phyloP scores from a whole-genome alignment of 2,888 invertebrate species.

The Drepanosiphum platanoidis region DNA sequence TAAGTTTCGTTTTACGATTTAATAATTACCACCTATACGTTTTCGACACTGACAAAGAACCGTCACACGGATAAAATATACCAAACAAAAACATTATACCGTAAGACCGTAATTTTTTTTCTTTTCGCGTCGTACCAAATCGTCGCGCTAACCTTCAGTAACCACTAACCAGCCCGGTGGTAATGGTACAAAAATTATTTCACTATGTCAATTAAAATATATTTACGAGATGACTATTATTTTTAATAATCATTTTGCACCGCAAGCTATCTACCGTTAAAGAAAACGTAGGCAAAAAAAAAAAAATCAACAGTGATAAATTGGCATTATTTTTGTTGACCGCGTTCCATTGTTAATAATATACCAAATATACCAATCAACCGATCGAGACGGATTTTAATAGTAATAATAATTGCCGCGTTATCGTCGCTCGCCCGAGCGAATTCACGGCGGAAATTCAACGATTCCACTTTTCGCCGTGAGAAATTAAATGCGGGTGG shows the following conservation, averaged over 20 bases:
- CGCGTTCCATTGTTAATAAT: constrained; percentile 37
- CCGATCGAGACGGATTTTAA: constrained; percentile 46
- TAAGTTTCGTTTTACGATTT: not conserved
- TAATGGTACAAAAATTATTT: constrained; percentile 1
- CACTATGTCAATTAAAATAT: constrained; percentile 28
- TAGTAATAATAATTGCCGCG: too few relatives aligned
- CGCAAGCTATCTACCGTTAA: constrained; percentile 18
- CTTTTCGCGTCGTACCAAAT: not conserved
- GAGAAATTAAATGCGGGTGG: not conserved
- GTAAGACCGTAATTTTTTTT: not conserved
- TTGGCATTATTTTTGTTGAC: constrained; percentile 36
- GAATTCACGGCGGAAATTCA: constrained; percentile 16
- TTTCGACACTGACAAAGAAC: not conserved
- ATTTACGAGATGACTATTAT: constrained; percentile 40
- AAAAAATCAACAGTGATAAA: constrained; percentile 45
- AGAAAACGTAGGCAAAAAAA: constrained; percentile 18
- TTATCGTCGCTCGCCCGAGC: constrained; percentile 24
- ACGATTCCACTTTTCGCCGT: constrained; percentile 3
- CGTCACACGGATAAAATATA: not conserved
- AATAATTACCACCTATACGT: not conserved
- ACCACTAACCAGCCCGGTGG: not conserved
- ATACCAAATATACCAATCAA: constrained; percentile 27
- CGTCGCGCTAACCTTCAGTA: not conserved
- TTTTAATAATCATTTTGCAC: constrained; percentile 14
- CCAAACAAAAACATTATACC: not conserved